phyloP scores from a whole-genome alignment of 2,888 invertebrate genomes.

The Nebria salina region DNA sequence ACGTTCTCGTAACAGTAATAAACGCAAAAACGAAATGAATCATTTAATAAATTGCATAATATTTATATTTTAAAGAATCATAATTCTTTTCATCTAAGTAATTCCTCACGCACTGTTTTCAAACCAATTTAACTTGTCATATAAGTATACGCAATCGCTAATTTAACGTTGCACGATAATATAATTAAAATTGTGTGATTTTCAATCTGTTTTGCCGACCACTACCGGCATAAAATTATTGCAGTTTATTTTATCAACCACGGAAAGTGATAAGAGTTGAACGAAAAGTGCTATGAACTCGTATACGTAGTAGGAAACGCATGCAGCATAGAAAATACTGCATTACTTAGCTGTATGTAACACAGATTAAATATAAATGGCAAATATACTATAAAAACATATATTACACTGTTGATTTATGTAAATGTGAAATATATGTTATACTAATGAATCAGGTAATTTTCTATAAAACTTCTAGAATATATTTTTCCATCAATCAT shows the following conservation, averaged over 20 bases:
- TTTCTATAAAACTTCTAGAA: no score
- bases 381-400: background rate
- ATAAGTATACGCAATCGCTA: background rate
- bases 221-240: background rate
- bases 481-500: no score
- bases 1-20: background rate
- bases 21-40: background rate
- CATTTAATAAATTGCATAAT: no score
- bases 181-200: background rate
- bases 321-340: background rate
- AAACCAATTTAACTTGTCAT: background rate
- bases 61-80: no score
- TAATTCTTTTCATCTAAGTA: background rate
- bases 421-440: background rate
- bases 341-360: background rate
- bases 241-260: constrained; percentile 27
- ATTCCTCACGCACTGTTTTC: background rate
- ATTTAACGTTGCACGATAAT: background rate
- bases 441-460: no score
- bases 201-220: background rate
- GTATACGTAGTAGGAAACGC: background rate
- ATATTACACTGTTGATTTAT: background rate
- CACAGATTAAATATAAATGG: background rate
- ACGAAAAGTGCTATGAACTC: constrained; percentile 32
- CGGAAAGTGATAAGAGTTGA: constrained; percentile 24